A percentile compares a stretch with the other conserved stretches of the same genome.
Evolutionary conservation across 2,888 invertebrate species (phyloP).

Genomic region (Hyposoter didymator): DNA sequence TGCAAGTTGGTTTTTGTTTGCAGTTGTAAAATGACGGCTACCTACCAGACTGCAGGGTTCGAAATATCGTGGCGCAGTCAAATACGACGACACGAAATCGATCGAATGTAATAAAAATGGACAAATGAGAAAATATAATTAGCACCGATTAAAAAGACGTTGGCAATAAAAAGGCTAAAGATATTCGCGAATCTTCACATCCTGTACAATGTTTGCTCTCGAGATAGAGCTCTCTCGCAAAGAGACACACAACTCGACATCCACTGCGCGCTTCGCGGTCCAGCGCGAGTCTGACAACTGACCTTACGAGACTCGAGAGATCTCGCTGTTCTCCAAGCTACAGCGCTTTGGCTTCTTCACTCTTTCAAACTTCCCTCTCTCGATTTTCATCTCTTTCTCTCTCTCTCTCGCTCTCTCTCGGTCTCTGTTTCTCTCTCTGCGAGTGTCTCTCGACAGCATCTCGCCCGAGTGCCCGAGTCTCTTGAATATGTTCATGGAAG

Average conservation of each 20-base stretch:
- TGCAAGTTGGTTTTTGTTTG: neutral
- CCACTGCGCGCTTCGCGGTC: slow-evolving; percentile 78
- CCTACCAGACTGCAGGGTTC: slow-evolving; percentile 47
- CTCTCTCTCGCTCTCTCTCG: slow-evolving; percentile 21
- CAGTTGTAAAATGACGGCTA: slow-evolving; percentile 12
- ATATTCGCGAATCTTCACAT: slow-evolving; percentile 56
- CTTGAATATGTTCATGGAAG: slow-evolving; percentile 30
- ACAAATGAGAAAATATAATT: neutral
- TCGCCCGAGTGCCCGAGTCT: slow-evolving; percentile 21
- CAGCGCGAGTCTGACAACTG: slow-evolving; percentile 81
- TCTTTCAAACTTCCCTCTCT: slow-evolving; percentile 55
- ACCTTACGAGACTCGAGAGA: slow-evolving; percentile 57
- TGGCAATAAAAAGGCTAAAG: slow-evolving; percentile 19
- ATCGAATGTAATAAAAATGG: neutral
- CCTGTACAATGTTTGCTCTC: slow-evolving; percentile 42
- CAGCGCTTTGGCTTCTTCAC: slow-evolving; percentile 49
- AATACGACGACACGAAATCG: neutral
- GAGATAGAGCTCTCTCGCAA: slow-evolving; percentile 56
- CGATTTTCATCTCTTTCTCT: slow-evolving; percentile 44
- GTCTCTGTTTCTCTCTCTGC: slow-evolving; percentile 35
- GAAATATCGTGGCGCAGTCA: slow-evolving; percentile 5
- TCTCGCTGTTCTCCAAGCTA: slow-evolving; percentile 52
- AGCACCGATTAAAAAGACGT: slow-evolving; percentile 9
- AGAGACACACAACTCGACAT: slow-evolving; percentile 64
- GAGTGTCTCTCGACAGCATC: slow-evolving; percentile 18